Conservation (phyloP, 2,113 vertebrate genomes). For the Xenopus laevis region DNA sequence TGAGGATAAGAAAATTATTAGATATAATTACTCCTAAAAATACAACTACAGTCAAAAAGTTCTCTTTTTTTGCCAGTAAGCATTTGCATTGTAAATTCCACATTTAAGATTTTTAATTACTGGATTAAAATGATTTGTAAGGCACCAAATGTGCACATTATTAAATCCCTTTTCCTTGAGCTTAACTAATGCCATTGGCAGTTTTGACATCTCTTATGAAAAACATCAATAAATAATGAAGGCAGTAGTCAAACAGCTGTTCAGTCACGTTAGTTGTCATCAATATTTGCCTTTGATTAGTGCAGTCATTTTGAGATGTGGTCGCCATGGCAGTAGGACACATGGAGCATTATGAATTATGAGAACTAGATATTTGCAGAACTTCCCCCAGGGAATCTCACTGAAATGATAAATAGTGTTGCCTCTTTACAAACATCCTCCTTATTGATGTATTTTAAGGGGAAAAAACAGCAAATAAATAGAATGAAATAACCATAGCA, state of each 20-base stretch:
- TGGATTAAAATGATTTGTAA: background rate
- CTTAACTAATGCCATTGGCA: slow-evolving; percentile 11
- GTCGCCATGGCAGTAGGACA: slow-evolving; percentile 22
- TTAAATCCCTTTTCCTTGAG: background rate
- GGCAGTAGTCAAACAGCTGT: slow-evolving; percentile 18
- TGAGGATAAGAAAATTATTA: too few relatives aligned
- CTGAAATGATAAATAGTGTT: slow-evolving; percentile 5
- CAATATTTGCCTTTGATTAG: slow-evolving; percentile 30
- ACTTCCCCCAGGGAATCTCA: background rate
- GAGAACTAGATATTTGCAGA: slow-evolving; percentile 12
- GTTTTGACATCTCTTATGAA: slow-evolving; percentile 4
- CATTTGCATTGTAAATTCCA: background rate
- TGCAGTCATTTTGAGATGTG: slow-evolving; percentile 5
- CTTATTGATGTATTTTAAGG: background rate
- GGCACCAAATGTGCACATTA: background rate
- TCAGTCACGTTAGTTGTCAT: slow-evolving; percentile 13
- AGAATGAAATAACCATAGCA: too few relatives aligned
- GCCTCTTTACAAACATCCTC: slow-evolving; percentile 1
- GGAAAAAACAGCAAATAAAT: too few relatives aligned
- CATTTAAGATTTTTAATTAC: background rate
- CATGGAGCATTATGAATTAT: background rate
- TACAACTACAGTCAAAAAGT: too few relatives aligned
- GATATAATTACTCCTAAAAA: too few relatives aligned
- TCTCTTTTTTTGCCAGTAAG: too few relatives aligned
- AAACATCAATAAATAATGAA: slow-evolving; percentile 29